Percentiles rank a stretch among this genome's conserved stretches.
These are phyloP conservation scores for Smittia aterrima DNA, from an alignment of 2,888 invertebrate species.

Conservation along the genomic window DNA sequence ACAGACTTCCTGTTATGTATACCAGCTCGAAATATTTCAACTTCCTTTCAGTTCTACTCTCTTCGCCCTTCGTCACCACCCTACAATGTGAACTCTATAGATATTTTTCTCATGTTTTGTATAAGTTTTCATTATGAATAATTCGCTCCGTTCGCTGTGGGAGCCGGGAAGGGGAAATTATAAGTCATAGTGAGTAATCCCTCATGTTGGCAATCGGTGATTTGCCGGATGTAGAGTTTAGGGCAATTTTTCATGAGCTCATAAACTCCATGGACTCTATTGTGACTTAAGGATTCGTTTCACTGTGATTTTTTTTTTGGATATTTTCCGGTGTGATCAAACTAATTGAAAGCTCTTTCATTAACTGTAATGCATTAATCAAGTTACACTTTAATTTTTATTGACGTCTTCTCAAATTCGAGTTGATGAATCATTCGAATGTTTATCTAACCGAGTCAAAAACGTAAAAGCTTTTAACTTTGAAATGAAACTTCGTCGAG, in stretches of 20 bases:
- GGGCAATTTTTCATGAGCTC: neutral
- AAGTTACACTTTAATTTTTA: no score
- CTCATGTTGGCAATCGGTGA: neutral
- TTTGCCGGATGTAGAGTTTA: neutral
- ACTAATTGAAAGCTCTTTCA: no score
- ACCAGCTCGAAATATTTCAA: neutral
- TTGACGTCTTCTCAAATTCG: no score
- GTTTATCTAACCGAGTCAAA: no score
- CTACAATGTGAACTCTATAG: neutral
- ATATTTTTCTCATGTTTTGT: conserved; percentile 40
- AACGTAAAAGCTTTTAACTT: no score
- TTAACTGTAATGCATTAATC: no score
- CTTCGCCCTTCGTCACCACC: neutral
- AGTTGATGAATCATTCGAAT: no score
- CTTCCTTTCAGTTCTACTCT: conserved; percentile 20
- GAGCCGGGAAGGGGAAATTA: no score
- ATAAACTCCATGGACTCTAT: no score
- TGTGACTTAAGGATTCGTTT: no score
- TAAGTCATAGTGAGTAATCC: conserved; percentile 30
- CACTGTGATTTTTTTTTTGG: no score
- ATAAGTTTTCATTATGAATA: conserved; percentile 33
- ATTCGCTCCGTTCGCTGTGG: neutral
- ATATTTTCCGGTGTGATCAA: no score
- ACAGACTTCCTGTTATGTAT: neutral
- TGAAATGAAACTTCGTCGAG: neutral